Evolutionary conservation across 2,888 invertebrate species (phyloP).

Genomic region (Orgyia antiqua): DNA sequence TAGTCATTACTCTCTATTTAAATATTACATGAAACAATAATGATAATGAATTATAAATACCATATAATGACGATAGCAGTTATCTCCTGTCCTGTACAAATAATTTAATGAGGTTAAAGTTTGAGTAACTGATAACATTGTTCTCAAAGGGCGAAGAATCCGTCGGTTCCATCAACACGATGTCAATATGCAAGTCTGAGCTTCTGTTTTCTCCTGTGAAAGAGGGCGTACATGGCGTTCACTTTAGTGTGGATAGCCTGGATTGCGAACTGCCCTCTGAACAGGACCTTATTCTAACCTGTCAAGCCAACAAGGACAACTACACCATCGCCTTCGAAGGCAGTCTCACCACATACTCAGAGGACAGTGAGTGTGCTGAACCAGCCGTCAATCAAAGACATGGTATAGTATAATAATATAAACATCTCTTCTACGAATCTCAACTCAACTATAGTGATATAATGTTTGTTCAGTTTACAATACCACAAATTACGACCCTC

Average conservation of each 20-base stretch:
- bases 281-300: constrained; percentile 92
- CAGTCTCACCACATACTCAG: constrained; percentile 89
- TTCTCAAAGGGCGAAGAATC: constrained; percentile 82
- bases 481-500: constrained; percentile 21
- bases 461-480: constrained; percentile 39
- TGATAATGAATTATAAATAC: no score
- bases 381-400: constrained; percentile 72
- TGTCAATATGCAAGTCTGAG: constrained; percentile 95
- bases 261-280: constrained; percentile 90
- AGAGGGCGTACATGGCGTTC: constrained; percentile 85
- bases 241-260: constrained; percentile 93
- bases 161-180: constrained; percentile 85
- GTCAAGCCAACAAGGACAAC: constrained; percentile 95
- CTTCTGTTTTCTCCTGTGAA: constrained; percentile 93
- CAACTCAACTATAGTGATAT: constrained; percentile 28
- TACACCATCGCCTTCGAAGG: constrained; percentile 97
- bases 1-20: no score
- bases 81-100: not conserved
- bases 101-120: not conserved
- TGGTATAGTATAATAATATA: constrained; percentile 47
- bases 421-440: constrained; percentile 11
- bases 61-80: no score
- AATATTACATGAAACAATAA: no score
- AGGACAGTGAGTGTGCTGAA: constrained; percentile 86
- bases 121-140: constrained; percentile 1